These are phyloP conservation scores for Callosobruchus maculatus DNA, from an alignment of 2,888 invertebrate genomes.

Conservation along the genomic window DNA sequence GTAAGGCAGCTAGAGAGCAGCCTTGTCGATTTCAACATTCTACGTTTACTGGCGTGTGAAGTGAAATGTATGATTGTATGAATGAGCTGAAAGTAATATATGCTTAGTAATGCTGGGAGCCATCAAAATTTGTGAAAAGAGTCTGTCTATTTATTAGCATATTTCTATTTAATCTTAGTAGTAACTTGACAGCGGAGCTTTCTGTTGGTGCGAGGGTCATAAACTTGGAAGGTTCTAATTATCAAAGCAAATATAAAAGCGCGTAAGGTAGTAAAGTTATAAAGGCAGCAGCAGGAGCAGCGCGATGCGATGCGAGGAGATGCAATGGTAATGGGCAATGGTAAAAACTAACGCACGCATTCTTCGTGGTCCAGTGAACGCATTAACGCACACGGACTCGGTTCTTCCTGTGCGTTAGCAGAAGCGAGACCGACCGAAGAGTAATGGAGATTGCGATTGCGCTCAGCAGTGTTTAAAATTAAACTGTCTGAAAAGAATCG, in stretches of 20 bases:
- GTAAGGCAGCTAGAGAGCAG: too few relatives aligned
- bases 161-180: too few relatives aligned
- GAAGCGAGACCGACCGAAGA: neutral
- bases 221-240: neutral
- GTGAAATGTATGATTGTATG: too few relatives aligned
- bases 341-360: neutral
- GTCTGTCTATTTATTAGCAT: too few relatives aligned
- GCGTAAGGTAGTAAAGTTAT: neutral
- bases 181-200: too few relatives aligned
- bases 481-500: neutral
- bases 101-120: too few relatives aligned
- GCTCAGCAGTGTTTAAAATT: neutral
- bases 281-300: neutral
- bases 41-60: too few relatives aligned
- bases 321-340: neutral
- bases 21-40: too few relatives aligned
- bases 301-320: too few relatives aligned
- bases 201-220: too few relatives aligned
- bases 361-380: neutral
- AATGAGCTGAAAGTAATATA: too few relatives aligned
- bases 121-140: too few relatives aligned
- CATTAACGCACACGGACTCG: neutral
- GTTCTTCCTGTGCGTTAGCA: neutral
- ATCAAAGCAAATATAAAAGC: neutral
- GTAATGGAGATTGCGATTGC: neutral